phyloP scores from a whole-genome alignment of 30 jellyfish, hydroid and myxozoan species.

The Catostylus mosaicus region DNA sequence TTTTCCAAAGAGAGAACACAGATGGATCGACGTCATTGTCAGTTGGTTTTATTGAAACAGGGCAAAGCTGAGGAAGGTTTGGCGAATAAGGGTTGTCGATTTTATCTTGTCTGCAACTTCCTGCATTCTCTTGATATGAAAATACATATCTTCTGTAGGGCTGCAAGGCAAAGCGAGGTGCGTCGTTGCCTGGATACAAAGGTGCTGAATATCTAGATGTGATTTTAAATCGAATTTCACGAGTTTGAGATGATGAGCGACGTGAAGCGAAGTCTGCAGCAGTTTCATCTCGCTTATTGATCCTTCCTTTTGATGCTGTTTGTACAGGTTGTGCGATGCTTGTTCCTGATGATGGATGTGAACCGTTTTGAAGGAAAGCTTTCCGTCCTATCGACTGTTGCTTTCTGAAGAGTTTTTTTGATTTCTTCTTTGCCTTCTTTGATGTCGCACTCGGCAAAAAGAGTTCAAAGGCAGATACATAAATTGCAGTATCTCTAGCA shows the following conservation, averaged over 20 bases:
- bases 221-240: neutral
- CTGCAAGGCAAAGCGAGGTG: constrained; percentile 2
- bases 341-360: neutral
- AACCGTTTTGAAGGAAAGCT: neutral
- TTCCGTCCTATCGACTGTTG: neutral
- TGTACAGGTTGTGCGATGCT: neutral
- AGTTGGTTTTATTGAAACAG: neutral
- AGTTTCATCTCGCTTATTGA: neutral
- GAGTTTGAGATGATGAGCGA: neutral
- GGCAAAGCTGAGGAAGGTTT: constrained; percentile 13
- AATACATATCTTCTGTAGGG: constrained; percentile 18
- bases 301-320: neutral
- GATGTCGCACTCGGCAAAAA: constrained; percentile 9
- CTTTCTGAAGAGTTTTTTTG: neutral
- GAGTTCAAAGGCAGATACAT: constrained; percentile 19
- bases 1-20: constrained; percentile 36
- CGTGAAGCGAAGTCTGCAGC: no score
- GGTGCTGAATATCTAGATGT: constrained; percentile 25
- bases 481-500: constrained; percentile 24
- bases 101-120: constrained; percentile 31
- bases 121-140: constrained; percentile 25
- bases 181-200: neutral
- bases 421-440: neutral
- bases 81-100: constrained; percentile 20
- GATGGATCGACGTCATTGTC: constrained; percentile 12